Percentiles rank a stretch among this genome's conserved stretches.
Conservation (phyloP, 2,797 vertebrate genomes). For the Limnodromus scolopaceus region DNA sequence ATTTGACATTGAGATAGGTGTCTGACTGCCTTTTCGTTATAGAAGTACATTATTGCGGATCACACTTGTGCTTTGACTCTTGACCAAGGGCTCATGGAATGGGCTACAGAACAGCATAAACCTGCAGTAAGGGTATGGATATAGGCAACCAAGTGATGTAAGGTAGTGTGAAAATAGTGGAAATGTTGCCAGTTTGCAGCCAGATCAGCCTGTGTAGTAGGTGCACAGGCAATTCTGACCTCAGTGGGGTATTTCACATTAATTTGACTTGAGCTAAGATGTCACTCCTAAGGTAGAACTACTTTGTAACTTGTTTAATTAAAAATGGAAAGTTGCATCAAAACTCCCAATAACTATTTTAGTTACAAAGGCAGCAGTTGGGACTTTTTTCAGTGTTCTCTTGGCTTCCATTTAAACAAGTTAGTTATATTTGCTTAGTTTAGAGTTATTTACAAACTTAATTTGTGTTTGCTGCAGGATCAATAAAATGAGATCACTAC, state of each 20-base stretch:
- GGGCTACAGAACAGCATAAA: background rate
- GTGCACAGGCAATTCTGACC: background rate
- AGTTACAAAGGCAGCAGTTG: background rate
- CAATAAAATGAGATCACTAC: background rate
- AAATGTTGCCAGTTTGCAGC: background rate
- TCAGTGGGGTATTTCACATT: background rate
- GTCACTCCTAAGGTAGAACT: background rate
- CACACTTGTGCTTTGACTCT: background rate
- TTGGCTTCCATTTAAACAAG: background rate
- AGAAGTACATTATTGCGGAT: background rate
- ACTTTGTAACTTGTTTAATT: background rate
- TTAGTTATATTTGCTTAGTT: background rate
- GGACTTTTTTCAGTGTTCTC: background rate
- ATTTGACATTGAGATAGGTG: background rate
- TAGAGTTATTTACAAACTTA: constrained; percentile 23
- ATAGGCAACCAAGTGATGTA: background rate
- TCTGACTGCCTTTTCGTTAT: background rate
- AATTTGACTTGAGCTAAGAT: background rate
- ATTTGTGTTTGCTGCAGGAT: constrained; percentile 16
- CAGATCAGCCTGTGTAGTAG: background rate
- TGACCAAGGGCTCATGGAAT: background rate
- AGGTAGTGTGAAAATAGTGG: background rate
- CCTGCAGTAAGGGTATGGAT: background rate
- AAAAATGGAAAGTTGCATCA: background rate
- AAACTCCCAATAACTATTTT: background rate